Percentiles rank a stretch among this genome's conserved stretches.
Evolutionary conservation across 37 sponge, comb jelly and placozoan genomes (phyloP).

Genomic region (Halichondria panicea): DNA sequence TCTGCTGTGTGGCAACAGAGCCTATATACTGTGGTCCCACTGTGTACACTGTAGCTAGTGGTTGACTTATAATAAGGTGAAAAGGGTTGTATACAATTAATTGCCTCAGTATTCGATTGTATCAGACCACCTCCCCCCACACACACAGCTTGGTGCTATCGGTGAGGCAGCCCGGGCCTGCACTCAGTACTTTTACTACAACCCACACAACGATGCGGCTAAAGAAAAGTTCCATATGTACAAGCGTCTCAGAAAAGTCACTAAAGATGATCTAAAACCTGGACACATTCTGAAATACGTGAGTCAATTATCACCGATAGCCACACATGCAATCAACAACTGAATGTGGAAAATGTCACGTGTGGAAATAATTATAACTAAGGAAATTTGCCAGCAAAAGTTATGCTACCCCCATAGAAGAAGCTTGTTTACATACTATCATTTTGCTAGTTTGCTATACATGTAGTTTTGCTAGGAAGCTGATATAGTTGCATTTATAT

Average conservation of each 20-base stretch:
- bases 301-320: conserved; percentile 4
- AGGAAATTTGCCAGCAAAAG: neutral
- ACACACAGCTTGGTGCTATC: conserved; percentile 32
- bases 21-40: too few relatives aligned
- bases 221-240: conserved; percentile 30
- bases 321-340: neutral
- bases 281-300: conserved; percentile 19
- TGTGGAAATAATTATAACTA: neutral
- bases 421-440: too few relatives aligned
- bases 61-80: too few relatives aligned
- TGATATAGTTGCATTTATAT: too few relatives aligned
- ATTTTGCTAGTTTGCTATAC: too few relatives aligned
- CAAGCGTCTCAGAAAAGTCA: conserved; percentile 6
- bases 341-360: neutral
- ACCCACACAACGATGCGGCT: conserved; percentile 30
- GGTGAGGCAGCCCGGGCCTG: conserved; percentile 41
- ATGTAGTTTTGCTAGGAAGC: too few relatives aligned
- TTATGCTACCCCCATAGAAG: too few relatives aligned
- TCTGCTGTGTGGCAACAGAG: too few relatives aligned
- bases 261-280: conserved; percentile 33
- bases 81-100: too few relatives aligned
- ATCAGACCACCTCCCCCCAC: too few relatives aligned
- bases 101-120: too few relatives aligned
- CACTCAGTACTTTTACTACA: conserved; percentile 30
- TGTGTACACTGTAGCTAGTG: too few relatives aligned